Evolutionary conservation across 2,888 invertebrate species (phyloP).

Genomic region (Sphaerophoria taeniata): DNA sequence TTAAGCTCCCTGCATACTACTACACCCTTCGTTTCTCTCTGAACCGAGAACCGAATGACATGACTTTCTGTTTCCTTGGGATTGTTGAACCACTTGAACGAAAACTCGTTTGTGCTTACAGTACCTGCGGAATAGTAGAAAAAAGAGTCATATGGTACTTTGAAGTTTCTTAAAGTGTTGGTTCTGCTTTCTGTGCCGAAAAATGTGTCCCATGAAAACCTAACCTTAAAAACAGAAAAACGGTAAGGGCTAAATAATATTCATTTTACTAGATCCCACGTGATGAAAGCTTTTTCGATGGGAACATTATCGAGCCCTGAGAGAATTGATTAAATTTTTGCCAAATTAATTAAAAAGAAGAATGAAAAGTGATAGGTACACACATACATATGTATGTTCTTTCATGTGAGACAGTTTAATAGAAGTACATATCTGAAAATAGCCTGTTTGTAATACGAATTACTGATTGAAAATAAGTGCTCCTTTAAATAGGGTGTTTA

Average conservation of each 20-base stretch:
- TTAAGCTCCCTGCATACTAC: conserved; percentile 15
- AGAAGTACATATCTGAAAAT: too few relatives aligned
- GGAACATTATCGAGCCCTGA: not conserved
- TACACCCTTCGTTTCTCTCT: conserved; percentile 8
- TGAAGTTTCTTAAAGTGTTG: conserved; percentile 14
- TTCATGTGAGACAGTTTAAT: too few relatives aligned
- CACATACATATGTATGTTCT: too few relatives aligned
- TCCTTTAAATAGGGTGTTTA: too few relatives aligned
- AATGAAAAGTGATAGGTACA: not conserved
- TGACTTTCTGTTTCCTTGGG: conserved; percentile 42
- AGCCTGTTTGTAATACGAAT: too few relatives aligned
- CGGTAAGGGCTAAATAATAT: not conserved
- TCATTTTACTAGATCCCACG: not conserved
- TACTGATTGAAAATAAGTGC: too few relatives aligned
- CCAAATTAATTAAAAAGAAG: not conserved
- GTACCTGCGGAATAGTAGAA: conserved; percentile 5
- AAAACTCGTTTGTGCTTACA: not conserved
- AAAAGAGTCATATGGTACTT: conserved; percentile 16
- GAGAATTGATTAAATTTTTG: not conserved
- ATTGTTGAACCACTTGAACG: conserved; percentile 47
- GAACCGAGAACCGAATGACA: not conserved
- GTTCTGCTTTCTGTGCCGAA: not conserved
- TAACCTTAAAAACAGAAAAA: not conserved
- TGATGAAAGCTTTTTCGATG: not conserved
- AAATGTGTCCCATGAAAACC: too few relatives aligned